Base-by-base conservation (phyloP, 2,113 vertebrate genomes). In the Serilophus lunatus region DNA sequence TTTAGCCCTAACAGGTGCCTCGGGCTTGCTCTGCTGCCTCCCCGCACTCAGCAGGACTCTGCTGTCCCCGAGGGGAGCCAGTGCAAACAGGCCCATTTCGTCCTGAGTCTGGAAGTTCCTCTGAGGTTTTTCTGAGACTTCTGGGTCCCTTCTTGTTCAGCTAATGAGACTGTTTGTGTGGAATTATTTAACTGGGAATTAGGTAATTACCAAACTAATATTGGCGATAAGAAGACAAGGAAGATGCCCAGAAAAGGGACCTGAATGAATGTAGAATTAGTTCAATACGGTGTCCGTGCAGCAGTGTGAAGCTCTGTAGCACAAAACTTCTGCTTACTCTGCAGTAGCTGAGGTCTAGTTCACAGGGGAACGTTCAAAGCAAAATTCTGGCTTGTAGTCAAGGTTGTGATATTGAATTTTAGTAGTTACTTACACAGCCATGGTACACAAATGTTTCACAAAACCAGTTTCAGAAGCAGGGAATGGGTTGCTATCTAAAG, bases 381-480 rank as follows among this genome's bases (percentile, higher is more conserved):
- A 78, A 20, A 90, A 44, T 40, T 88, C 56, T 78, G 76, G 60
- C 47, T 88, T 86, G 51, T 83, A 50, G 86, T 92, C 90, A 94
- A 92, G 88, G 90, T 49, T 93, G 85, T 57, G 47, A 60, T 90
- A 88, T 4, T 93, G 88, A 74, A 83, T 90, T 86, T 85, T 60
- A 49, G 42, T 66, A 70, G 70, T 77, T 93, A 84, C 7, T 88
- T 94, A 54, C 63, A 76, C 45, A 82, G 59, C 23, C 61, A 66
- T 3, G 38, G 82, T 91, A 94, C 82, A 74, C 68, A 91, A 93
- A 63, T 80, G 70, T 96, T 94, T 91, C 82, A 88, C 82, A 95
- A 95, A 96, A 60, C 60, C 76, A 68, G 75, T 95, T 95, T 80
- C 91, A 86, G 87, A 84, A 87, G 38, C 68, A 44, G 51, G 82